Conservation (phyloP, 1,140 invertebrate genomes). For the Lordiphosa mommai region DNA sequence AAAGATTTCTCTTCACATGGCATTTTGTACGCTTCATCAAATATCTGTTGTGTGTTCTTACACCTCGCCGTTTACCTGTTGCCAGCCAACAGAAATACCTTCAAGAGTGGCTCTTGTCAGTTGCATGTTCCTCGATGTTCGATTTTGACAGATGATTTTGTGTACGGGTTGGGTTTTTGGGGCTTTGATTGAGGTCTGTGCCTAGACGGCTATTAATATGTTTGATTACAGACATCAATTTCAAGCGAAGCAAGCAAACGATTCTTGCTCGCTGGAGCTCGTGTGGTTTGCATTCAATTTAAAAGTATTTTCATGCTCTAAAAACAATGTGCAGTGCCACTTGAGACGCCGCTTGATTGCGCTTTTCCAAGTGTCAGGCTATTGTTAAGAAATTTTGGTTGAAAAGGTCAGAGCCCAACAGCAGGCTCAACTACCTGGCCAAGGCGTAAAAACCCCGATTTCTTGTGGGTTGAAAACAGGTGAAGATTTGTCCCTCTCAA, state of each 20-base stretch:
- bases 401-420: slow-evolving; percentile 37
- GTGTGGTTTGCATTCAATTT: slow-evolving; percentile 40
- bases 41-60: slow-evolving; percentile 60
- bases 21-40: slow-evolving; percentile 73
- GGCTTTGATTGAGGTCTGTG: slow-evolving; percentile 59
- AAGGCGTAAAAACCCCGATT: slow-evolving; percentile 50
- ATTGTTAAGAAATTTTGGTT: slow-evolving; percentile 29
- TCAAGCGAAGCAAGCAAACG: slow-evolving; percentile 21
- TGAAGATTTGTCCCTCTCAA: slow-evolving; percentile 27
- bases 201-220: slow-evolving; percentile 67
- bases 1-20: slow-evolving; percentile 49
- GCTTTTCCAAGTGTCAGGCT: slow-evolving; percentile 55
- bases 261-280: background rate
- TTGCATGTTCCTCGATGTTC: slow-evolving; percentile 73
- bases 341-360: slow-evolving; percentile 57
- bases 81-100: slow-evolving; percentile 23
- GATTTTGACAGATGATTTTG: slow-evolving; percentile 73
- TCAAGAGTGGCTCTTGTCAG: slow-evolving; percentile 61
- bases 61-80: slow-evolving; percentile 65
- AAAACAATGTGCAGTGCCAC: slow-evolving; percentile 66
- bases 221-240: slow-evolving; percentile 67
- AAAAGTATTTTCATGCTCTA: slow-evolving; percentile 64
- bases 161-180: slow-evolving; percentile 27
- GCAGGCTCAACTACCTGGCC: slow-evolving; percentile 32
- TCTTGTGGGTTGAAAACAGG: slow-evolving; percentile 41